Conservation (phyloP, 2,797 vertebrate genomes). For the Sebastes taczanowskii region DNA sequence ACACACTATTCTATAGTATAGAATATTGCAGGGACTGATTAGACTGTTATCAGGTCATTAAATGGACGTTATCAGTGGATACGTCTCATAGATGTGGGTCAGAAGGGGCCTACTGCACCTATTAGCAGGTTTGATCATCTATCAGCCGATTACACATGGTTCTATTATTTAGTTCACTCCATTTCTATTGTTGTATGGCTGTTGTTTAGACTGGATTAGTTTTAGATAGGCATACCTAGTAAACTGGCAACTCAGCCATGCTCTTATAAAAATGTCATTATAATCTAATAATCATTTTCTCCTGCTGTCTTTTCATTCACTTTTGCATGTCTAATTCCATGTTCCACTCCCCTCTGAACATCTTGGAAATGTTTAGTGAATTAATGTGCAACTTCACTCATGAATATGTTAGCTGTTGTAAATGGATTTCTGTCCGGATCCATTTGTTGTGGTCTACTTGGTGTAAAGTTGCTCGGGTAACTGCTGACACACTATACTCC, state of each 20-base stretch:
- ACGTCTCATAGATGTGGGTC: too few species aligned
- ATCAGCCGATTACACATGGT: too few species aligned
- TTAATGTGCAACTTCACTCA: neutral
- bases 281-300: neutral
- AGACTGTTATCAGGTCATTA: too few species aligned
- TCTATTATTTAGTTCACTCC: neutral
- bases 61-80: too few species aligned
- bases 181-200: neutral
- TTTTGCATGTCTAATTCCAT: neutral
- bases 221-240: neutral
- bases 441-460: conserved; percentile 31
- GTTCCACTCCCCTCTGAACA: neutral
- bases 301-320: neutral
- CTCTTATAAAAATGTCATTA: neutral
- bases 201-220: neutral
- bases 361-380: neutral
- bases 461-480: conserved; percentile 80
- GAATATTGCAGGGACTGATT: neutral
- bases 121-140: too few species aligned
- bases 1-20: too few species aligned
- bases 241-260: neutral
- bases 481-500: conserved; percentile 83
- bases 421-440: conserved; percentile 15
- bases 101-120: too few species aligned
- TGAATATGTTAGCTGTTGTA: neutral